Evolutionary conservation across 2,888 invertebrate genomes (phyloP), one percentile per base, ranked within the genome.

Genomic region (Metacarcinus magister): DNA sequence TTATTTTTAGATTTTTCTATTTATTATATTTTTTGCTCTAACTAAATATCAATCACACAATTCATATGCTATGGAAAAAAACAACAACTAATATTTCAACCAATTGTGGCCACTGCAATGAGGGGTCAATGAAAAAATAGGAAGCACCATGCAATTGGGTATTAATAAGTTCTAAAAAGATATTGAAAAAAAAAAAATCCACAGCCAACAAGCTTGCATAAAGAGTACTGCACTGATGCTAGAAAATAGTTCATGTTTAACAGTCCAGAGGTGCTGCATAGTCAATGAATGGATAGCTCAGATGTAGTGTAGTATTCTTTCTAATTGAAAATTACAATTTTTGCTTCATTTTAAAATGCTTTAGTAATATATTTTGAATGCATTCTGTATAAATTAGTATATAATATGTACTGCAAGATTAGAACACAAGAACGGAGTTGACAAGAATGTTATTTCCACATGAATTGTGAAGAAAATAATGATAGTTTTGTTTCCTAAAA

Each of bases 361-460:
- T 28, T 8, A 75, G 28, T 75, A 75, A 0, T 75, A 8, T 75
- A 28, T 8, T 28, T n/a, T 28, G 75, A 7, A 28, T 75, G 28
- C n/a, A 75, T 75, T 75, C 23, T 75, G 23, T 75, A 28, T 28
- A 75, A 75, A 75, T 75, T 54, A 92, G 93, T 93, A 60, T 4
- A 93, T 3, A 90, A 90, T 43, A 39, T 67, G 3, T 60, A 67
- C 93, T 60, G n/a, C 28, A 39, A 46, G 89, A 82, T 94, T 46
- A 43, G 28, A 44, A 94, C n/a, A 93, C 46, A 92, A 13, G 28
- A 46, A 90, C 19, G 3, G 13, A 48, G 44, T 92, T 90, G 43
- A 90, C 90, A 16, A 13, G 10, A 87, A 39, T 87, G 39, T 87
- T 87, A 87, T 87, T 3, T 39, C 39, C 39, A 39, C 39, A 87